These are phyloP conservation scores for Aradus depressus DNA, from an alignment of 2,888 invertebrate species.

Conservation along the genomic window DNA sequence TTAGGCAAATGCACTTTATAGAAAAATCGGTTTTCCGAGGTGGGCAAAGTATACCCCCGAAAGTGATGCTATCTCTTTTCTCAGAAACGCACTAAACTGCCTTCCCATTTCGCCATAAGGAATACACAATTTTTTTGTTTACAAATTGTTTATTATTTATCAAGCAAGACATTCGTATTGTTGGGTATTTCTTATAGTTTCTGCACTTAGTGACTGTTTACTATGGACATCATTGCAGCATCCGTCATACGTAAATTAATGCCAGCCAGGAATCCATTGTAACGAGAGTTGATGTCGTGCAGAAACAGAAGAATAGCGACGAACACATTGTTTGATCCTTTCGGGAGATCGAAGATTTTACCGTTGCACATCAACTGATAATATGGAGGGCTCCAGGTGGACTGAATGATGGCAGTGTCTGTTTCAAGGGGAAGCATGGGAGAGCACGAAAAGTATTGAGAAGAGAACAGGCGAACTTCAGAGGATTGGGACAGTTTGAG, in stretches of 20 bases:
- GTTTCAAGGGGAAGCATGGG: background rate
- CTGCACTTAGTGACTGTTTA: no score
- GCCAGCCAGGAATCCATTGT: background rate
- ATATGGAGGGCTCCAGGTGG: background rate
- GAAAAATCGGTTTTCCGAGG: no score
- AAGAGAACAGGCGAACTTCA: background rate
- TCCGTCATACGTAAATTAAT: background rate
- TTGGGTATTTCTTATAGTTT: no score
- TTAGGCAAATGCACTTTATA: no score
- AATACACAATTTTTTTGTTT: no score
- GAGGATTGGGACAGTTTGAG: background rate
- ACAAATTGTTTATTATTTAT: no score
- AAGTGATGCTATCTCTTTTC: no score
- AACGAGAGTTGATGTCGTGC: background rate
- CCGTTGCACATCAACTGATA: background rate
- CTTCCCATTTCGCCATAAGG: no score
- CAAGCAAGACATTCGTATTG: no score
- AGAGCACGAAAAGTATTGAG: background rate
- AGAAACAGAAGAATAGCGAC: background rate
- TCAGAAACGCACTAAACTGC: no score
- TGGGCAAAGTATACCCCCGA: no score
- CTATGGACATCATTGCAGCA: no score
- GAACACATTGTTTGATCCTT: background rate
- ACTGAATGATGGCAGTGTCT: background rate
- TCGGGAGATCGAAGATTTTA: background rate